Evolutionary conservation across 2,797 vertebrate genomes (phyloP), one percentile per base, ranked within the genome.

Genomic region (Okamejei kenojei): DNA sequence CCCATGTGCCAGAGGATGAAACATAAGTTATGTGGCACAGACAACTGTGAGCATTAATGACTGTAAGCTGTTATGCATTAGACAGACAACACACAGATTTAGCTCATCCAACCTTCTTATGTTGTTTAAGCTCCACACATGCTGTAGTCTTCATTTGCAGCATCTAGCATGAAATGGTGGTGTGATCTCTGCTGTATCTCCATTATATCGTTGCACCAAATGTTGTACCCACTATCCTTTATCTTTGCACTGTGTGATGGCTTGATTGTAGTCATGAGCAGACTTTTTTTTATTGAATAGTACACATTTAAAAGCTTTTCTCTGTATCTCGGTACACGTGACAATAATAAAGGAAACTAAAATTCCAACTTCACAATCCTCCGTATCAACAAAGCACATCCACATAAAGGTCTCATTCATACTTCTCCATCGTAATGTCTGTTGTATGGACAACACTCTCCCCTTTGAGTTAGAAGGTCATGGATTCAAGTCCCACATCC

Each of bases 31-130:
- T 74, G 90, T 45, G 35, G 29, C 90, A 74, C 35, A 71, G 84
- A 65, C 61, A 88, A 88, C 84, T 65, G 61, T 17, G 61, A 91
- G 73, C 35, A 19, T 74, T 90, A 90, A 90, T 90, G 68, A 91
- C 73, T 21, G 3, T 91, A 74, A 91, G 11, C 68, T 45, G 38
- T 74, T 17, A 11, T 11, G 68, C 32, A 29, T 91, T 26, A 29
- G 29, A 15, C 8, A 65, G 84, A 88, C 13, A 65, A 0, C 32
- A 58, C 9, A 82, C 15, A n/a, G 32, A 13, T 65, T 32, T 58
- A 11, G 54, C 35, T 84, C 35, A 32, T 11, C 23, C 81, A 5
- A 15, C 1, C 13, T 32, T 45, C 45, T 45, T 45, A 45, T 45
- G 45, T 5, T 8, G 19, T 23, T 38, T 81, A 23, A 23, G 1